A percentile compares a stretch with the other conserved stretches of the same genome.
Evolutionary conservation across 2,113 vertebrate genomes (phyloP).

Genomic region (Platysteira castanea): DNA sequence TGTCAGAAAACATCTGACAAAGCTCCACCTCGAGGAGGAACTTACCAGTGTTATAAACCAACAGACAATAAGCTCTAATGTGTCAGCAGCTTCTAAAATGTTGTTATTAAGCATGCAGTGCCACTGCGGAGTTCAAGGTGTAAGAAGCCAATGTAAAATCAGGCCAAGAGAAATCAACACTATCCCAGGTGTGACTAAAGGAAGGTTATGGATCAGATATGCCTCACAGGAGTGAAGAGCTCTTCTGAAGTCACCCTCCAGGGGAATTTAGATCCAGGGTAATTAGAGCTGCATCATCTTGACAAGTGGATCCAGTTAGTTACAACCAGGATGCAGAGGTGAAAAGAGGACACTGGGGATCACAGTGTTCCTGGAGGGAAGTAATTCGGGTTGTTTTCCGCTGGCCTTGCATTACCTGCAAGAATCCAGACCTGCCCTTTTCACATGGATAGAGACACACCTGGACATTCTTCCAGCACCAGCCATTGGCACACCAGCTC

Average conservation of each 20-base stretch:
- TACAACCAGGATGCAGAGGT: not conserved
- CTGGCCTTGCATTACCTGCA: not conserved
- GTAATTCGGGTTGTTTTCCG: not conserved
- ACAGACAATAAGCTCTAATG: not conserved
- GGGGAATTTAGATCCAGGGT: not conserved
- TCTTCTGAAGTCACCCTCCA: not conserved
- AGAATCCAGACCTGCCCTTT: not conserved
- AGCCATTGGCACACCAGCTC: rapidly evolving
- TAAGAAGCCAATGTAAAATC: not conserved
- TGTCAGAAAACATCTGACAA: slow-evolving; percentile 38
- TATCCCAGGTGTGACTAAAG: not conserved
- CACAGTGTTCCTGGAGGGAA: not conserved
- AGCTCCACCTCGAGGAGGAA: not conserved
- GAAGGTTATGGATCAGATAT: not conserved
- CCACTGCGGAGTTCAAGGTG: not conserved
- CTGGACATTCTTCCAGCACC: not conserved
- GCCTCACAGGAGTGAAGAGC: not conserved
- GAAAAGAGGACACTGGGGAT: not conserved
- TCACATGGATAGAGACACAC: not conserved
- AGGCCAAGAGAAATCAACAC: not conserved
- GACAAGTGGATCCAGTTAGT: not conserved
- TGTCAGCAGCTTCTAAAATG: slow-evolving; percentile 5
- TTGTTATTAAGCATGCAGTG: not conserved
- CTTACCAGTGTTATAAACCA: not conserved
- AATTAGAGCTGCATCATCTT: not conserved